Base-by-base conservation (phyloP, 2,113 vertebrate genomes). In the Zosterops borbonicus region DNA sequence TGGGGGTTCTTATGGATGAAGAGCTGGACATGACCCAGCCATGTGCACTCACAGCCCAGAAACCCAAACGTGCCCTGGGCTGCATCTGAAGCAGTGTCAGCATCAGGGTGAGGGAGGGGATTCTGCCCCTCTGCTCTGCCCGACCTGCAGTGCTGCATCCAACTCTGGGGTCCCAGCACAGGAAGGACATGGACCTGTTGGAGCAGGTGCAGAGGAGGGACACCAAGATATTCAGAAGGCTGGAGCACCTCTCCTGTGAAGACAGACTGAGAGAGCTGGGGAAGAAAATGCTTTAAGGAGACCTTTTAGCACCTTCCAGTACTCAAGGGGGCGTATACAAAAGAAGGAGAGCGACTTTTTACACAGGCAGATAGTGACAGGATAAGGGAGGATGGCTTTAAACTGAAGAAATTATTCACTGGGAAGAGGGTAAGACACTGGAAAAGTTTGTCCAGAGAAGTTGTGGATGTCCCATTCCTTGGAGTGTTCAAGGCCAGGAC, bases 121-220 rank as follows among this genome's bases (percentile, higher is more conserved):
- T 62, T n/a, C 19, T 78, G 23, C 19, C 27, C 33, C 53, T 74
- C 49, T 74, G 46, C 41, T 55, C 50, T 35, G 39, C 64, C 28
- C 19, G 41, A 23, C 9, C 27, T 63, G n/a, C 0, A 78, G 8
- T 5, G 6, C 55, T 78, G 55, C 56, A 39, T 27, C 28, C 78
- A 62, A 28, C 47, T 55, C 29, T 53, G 56, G 39, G 16, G 5
- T 3, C 9, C 15, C 41, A 62, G 56, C 15, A 70, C 12, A 70
- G 56, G 1, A 24, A n/a, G 41, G 56, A 63, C 24, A 35, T 0
- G 2, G 39, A 70, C 2, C 8, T 41, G 29, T 1, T 41, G 29
- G 24, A 63, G n/a, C 0, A 1, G 4, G 7, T 12, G 3, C 29
- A 55, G n/a, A 63, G 47, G 13, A n/a, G 5, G 41, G 24, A 14